These are phyloP conservation scores for Melieria crassipennis DNA, from an alignment of 2,888 invertebrate species.

Conservation along the genomic window DNA sequence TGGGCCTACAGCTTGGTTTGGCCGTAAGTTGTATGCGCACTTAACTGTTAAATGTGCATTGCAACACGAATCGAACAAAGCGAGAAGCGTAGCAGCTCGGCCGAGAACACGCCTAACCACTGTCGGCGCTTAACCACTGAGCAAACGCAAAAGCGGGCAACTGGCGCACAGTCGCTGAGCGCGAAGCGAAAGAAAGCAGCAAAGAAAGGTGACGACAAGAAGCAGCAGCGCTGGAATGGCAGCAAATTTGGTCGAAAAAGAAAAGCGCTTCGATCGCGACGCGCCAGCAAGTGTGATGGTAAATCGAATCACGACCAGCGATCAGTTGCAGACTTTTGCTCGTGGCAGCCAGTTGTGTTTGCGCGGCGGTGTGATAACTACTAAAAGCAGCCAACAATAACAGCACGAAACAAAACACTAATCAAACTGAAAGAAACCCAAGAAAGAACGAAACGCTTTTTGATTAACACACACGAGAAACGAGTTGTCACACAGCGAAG, in stretches of 20 bases:
- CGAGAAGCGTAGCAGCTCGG: not conserved
- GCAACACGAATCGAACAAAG: not conserved
- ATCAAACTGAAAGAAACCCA: constrained; percentile 49
- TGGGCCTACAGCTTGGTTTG: not conserved
- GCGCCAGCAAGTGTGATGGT: constrained; percentile 56
- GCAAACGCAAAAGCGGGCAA: not conserved
- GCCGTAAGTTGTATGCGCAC: not conserved
- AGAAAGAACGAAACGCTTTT: constrained; percentile 36
- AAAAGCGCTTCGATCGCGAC: constrained; percentile 2
- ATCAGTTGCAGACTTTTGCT: constrained; percentile 63
- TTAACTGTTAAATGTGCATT: constrained; percentile 20
- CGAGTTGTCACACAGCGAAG: constrained; percentile 11
- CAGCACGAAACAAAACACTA: constrained; percentile 36
- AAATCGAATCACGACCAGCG: constrained; percentile 54
- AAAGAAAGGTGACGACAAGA: constrained; percentile 37
- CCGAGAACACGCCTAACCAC: not conserved
- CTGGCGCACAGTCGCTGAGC: constrained; percentile 18
- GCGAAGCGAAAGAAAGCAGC: constrained; percentile 16
- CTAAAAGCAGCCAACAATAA: constrained; percentile 33
- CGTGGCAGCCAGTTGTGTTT: constrained; percentile 61
- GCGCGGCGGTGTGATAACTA: constrained; percentile 49
- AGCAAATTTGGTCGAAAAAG: not conserved
- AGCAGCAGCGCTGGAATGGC: constrained; percentile 7
- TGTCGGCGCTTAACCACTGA: constrained; percentile 11
- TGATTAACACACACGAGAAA: constrained; percentile 4